Evolutionary conservation across 2,113 vertebrate species (phyloP), one percentile per base, ranked within the genome.

Genomic region (Orycteropus afer): DNA sequence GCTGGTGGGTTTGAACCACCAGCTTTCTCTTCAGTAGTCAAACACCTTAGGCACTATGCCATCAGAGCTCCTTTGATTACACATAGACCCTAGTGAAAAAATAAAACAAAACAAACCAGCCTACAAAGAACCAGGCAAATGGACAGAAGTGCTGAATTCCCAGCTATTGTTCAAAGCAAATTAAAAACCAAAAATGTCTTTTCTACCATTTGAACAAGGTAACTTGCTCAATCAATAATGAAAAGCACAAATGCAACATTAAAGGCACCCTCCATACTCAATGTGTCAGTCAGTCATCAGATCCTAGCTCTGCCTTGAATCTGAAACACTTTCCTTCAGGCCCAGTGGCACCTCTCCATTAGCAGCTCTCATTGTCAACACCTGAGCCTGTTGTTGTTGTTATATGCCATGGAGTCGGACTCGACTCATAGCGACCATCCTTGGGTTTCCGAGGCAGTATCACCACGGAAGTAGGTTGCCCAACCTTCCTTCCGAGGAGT

Each of bases 101-200:
- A 86, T 5, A 25, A 42, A 55, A 45, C 17, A 73, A 73, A 73
- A 73, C 76, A 83, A 83, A 83, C 65, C 18, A 69, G 20, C 37
- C 27, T 9, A 80, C 78, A 55, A 37, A 80, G 51, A 55, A 37
- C 55, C 27, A 59, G 42, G 9, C 53, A 20, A 57, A n/a, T 3
- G 8, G 20, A n/a, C 11, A 81, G 55, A 81, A 77, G 17, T 13
- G 13, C 51, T 34, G 9, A n/a, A 34, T 78, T 93, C 82, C 55
- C 15, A 20, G 17, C 45, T 49, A 5, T 3, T 20, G 10, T 59
- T 90, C 73, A 86, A 91, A 86, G 59, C 67, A 47, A 82, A 49
- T 71, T 34, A 59, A 90, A 95, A 78, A 6, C 23, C 67, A 77
- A 67, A 78, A 57, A 61, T 32, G 82, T 67, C 23, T 65, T 81